Base-by-base conservation (phyloP, 2,113 vertebrate species). In the Osmerus eperlanus region DNA sequence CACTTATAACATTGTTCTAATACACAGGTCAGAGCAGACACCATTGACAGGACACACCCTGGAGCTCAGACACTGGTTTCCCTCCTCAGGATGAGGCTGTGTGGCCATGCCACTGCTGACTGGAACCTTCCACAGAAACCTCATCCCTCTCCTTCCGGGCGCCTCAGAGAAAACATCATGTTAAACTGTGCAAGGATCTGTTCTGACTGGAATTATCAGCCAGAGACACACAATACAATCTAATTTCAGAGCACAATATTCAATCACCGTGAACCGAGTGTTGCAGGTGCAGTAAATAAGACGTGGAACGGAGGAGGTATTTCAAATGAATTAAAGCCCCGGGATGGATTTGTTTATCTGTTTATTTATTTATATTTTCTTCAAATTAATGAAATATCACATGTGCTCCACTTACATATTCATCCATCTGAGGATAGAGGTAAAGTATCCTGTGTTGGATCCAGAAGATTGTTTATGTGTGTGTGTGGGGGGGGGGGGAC, bases 131-230 rank as follows among this genome's bases (percentile, higher is more conserved):
- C 87, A 87, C 87, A 78, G 80, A 84, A 83, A 84, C 82, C 84
- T 89, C 88, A 78, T 76, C 74, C 81, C 74, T 82, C 78, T 81
- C 67, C 76, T 77, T 73, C 73, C 78, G 77, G 83, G 86, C 89
- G 86, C 84, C 83, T 88, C 78, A 73, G 72, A 2, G 72, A 84
- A 76, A 81, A 79, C 81, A 75, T 80, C 76, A 64, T 88, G 84
- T 90, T 83, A 87, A 86, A 78, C 77, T 79, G 80, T 80, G 73
- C 77, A 76, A 88, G 82, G 73, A 83, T 82, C 76, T 84, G 80
- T 87, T 90, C 87, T 85, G 85, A 88, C 84, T 81, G 88, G 85
- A 88, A 88, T 90, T 89, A 89, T 92, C 91, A 92, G 86, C 81
- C 77, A 74, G 84, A 79, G 82, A 87, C 84, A 87, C 87, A 91